Conservation (phyloP, 2,113 vertebrate species). For the Edolisoma coerulescens region DNA sequence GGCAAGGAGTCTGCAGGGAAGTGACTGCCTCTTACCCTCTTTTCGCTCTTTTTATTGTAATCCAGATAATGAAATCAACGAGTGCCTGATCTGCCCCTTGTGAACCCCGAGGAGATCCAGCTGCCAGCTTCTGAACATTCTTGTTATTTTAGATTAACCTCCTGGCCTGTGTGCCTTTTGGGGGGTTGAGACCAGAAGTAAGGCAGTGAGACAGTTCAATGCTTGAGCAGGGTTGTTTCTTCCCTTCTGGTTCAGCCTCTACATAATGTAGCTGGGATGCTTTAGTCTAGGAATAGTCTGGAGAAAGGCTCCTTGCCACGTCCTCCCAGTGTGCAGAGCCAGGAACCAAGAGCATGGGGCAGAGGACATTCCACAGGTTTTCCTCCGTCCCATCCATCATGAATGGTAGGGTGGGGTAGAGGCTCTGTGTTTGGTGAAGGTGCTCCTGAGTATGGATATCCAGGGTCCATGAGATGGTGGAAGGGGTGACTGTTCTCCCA, state of each 20-base stretch:
- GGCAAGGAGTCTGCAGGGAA: neutral
- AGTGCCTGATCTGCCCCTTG: neutral
- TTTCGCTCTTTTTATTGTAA: conserved; percentile 33
- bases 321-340: neutral
- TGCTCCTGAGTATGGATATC: neutral
- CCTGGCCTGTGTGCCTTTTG: neutral
- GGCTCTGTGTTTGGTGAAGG: neutral
- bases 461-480: neutral
- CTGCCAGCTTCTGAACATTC: neutral
- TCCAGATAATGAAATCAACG: neutral
- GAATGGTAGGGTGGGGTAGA: neutral
- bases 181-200: neutral
- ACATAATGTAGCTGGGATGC: neutral
- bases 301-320: neutral
- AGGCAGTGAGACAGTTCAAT: neutral
- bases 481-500: neutral
- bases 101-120: neutral
- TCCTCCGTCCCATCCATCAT: neutral
- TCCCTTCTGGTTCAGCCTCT: neutral
- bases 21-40: neutral
- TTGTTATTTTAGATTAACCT: conserved; percentile 19
- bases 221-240: neutral
- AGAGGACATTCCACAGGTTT: neutral
- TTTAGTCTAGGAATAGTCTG: neutral
- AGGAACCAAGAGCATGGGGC: neutral